Base-by-base conservation (phyloP, 2,888 invertebrate genomes). In the Linnaemya vulpina region DNA sequence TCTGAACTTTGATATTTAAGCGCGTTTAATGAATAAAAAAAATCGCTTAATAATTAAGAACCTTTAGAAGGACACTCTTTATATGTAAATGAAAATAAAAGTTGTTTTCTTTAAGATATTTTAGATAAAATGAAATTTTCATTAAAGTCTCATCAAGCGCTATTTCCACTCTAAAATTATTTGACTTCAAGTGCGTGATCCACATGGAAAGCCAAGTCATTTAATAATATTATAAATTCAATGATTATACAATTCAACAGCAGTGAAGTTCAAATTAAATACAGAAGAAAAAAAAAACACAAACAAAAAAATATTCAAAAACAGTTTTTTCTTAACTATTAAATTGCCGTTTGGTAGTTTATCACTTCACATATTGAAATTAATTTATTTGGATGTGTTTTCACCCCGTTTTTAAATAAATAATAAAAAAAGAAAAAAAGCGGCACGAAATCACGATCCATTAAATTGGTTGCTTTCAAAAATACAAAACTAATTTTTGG, bases 361-460 rank as follows among this genome's bases (percentile, higher is more conserved):
- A 67, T n/a, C 46, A 58, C 20, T 30, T 43, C 43, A n/a, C n/a
- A 43, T 43, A 43, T 53, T 63, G 46, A n/a, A 9, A 35, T 55
- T 46, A 49, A 20, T 40, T 60, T 62, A 0, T 51, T 13, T 67
- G 46, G 25, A 25, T 63, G 4, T 40, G 25, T 60, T 25, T 68
- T 68, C 13, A 35, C 35, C 65, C 35, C 22, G 70, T 20, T 62
- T 62, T 51, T 11, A 40, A 77, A n/a, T n/a, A n/a, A n/a, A n/a
- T n/a, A n/a, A n/a, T n/a, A 30, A 30, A 30, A 30, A 30, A 30
- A 1, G 20, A 25, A 15, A 30, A 65, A 65, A 49, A 65, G n/a
- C 5, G 15, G 17, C 68, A 74, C 53, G 35, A 84, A 85, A 78
- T 78, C 82, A 85, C 74, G 60, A 78, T 68, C 81, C 81, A 85